These are phyloP conservation scores for Amazona guildingii DNA, from an alignment of 2,113 vertebrate genomes.

Conservation along the genomic window DNA sequence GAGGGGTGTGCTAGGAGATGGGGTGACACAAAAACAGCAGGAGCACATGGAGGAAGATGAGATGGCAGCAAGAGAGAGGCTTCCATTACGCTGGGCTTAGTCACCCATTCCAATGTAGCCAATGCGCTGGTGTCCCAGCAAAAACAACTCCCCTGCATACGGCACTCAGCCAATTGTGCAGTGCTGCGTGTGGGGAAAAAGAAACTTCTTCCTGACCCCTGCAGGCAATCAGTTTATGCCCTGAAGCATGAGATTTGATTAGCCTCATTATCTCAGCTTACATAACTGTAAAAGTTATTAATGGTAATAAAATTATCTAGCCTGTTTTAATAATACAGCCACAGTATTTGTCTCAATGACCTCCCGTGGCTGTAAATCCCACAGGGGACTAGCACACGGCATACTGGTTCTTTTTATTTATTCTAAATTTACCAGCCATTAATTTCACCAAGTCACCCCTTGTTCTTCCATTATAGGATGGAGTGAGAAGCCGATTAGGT, in stretches of 20 bases:
- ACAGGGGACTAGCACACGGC: not conserved
- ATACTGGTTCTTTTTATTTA: slow-evolving; percentile 40
- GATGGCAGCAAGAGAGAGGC: not conserved
- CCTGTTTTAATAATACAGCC: slow-evolving; percentile 64
- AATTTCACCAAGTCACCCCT: slow-evolving; percentile 26
- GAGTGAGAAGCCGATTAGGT: not conserved
- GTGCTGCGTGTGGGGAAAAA: not conserved
- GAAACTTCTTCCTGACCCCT: slow-evolving; percentile 64
- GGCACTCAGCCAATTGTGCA: not conserved
- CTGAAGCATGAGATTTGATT: slow-evolving; percentile 76
- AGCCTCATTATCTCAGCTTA: slow-evolving; percentile 72
- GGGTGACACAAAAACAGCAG: not conserved
- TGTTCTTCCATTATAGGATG: not conserved
- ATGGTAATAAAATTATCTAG: slow-evolving; percentile 73
- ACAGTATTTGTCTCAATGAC: slow-evolving; percentile 58
- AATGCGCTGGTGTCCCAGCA: not conserved
- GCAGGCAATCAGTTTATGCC: slow-evolving; percentile 67
- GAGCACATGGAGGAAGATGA: not conserved
- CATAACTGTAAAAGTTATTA: slow-evolving; percentile 71
- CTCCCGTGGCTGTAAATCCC: slow-evolving; percentile 52
- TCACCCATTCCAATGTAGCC: not conserved
- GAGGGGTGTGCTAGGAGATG: not conserved
- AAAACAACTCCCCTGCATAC: accelerated
- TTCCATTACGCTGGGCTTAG: not conserved
- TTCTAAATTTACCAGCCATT: slow-evolving; percentile 48